Base-by-base conservation (phyloP, 2,113 vertebrate species). In the Gobius niger region DNA sequence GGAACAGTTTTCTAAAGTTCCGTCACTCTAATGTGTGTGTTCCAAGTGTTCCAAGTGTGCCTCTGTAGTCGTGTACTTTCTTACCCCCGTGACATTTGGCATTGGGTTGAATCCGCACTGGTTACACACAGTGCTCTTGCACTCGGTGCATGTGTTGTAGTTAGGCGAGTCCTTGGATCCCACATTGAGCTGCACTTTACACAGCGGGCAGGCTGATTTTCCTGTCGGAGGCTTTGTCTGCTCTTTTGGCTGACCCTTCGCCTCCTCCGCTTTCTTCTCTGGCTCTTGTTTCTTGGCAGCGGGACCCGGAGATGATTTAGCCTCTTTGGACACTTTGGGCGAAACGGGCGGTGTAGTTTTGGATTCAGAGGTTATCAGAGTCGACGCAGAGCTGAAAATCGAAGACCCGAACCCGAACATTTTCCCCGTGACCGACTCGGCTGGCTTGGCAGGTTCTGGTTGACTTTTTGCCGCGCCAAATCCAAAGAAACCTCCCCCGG, bases 61-160 rank as follows among this genome's bases (percentile, higher is more conserved):
- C 24, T 34, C 24, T 34, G 24, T 4, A 34, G 24, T 34, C 24
- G 7, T 54, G 7, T 11, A 15, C 69, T 12, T 79, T 44, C 81
- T 85, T 86, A 93, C 98, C 95, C 96, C 94, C 42, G 92, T 93
- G 67, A 95, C 90, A 88, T 99, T 96, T 0, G 96, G 96, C 70
- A 90, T 93, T 0, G 96, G 95, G 74, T 96, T 98, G 92, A 99
- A 99, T 92, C 98, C 98, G 95, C 97, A 99, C 70, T 96, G 94
- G 68, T 95, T 96, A 82, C 98, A 99, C 15, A 98, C 95, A 47
- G 86, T 83, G 11, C 89, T 93, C 90, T 94, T 96, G 92, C 98
- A 99, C 75, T 94, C 92, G 0, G 96, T 98, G 74, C 98, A 99
- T 0, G 89, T 95, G 63, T 87, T 96, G 82, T 93, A 98, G 90